These are phyloP conservation scores for Parus major DNA, from an alignment of 2,113 vertebrate genomes.

Conservation along the genomic window DNA sequence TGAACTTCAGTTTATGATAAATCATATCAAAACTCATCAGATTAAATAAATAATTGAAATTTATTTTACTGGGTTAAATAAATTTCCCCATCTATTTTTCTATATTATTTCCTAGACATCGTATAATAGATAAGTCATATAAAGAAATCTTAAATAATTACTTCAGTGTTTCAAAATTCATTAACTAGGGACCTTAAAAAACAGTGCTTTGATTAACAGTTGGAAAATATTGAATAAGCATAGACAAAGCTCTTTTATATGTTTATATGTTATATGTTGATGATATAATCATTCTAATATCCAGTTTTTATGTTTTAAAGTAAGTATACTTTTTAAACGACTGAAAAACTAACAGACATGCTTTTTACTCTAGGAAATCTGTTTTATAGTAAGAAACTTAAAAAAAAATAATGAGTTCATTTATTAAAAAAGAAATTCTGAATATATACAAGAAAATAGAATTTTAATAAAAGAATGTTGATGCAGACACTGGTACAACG, in stretches of 20 bases:
- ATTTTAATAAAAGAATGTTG: neutral
- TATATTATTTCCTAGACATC: neutral
- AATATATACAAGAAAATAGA: neutral
- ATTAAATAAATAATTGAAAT: neutral
- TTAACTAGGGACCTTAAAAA: neutral
- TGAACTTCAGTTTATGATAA: neutral
- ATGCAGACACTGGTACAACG: neutral
- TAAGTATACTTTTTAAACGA: neutral
- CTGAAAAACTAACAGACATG: neutral
- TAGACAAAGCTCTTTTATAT: neutral
- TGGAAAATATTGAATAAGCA: neutral
- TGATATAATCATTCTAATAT: neutral
- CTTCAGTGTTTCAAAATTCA: neutral
- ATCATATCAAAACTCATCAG: neutral
- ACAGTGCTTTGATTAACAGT: neutral
- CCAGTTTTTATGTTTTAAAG: neutral
- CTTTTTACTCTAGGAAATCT: neutral
- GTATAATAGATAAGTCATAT: neutral
- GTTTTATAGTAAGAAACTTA: neutral
- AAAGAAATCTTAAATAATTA: neutral
- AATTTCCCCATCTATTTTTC: neutral
- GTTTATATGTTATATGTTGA: neutral
- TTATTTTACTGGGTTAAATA: neutral
- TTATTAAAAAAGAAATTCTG: neutral
- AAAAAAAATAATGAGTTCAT: neutral